Evolutionary conservation across 2,113 vertebrate genomes (phyloP), one percentile per base, ranked within the genome.

Genomic region (Pygathrix nemaeus): DNA sequence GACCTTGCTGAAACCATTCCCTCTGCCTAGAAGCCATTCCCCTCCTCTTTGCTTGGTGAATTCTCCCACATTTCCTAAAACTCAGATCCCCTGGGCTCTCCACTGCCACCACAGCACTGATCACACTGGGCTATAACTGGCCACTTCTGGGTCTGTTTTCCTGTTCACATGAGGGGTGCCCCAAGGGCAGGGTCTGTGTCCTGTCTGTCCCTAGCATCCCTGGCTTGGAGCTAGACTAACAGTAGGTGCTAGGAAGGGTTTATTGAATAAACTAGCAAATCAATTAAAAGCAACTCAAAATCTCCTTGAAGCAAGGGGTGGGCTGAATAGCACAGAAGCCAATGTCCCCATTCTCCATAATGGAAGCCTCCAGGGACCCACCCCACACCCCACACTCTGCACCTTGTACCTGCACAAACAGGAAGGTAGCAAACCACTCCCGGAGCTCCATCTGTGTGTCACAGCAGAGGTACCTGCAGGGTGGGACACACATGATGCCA

Each of bases 391-490:
- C 1, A 5, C 35, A 21, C 88, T 50, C 72, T 66, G 27, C 8
- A 16, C 73, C 38, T 7, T 32, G 57, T 97, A 99, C 99, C 99
- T 99, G 99, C 88, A 99, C 99, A 27, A 99, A 99, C 14, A 99
- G 98, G 96, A 99, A 99, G 9, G 99, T 99, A 38, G 99, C 99
- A 0, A 99, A 99, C 99, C 99, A 99, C 96, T 99, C 99, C 72
- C 99, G 99, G 98, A 99, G 99, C 27, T 99, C 99, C 1, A 98
- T 98, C 98, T 99, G 99, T 0, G 99, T 99, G 81, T 99, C 99
- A 96, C 99, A 99, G 98, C 99, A 99, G 57, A 99, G 98, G 98
- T 99, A 99, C 99, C 99, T 99, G 98, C 9, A 93, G 66, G 84
- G 76, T 6, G 18, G 55, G 55, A 81, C 72, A 88, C 17, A 10